phyloP scores from a whole-genome alignment of 2,888 invertebrate genomes.

The Drosophila helvetica region DNA sequence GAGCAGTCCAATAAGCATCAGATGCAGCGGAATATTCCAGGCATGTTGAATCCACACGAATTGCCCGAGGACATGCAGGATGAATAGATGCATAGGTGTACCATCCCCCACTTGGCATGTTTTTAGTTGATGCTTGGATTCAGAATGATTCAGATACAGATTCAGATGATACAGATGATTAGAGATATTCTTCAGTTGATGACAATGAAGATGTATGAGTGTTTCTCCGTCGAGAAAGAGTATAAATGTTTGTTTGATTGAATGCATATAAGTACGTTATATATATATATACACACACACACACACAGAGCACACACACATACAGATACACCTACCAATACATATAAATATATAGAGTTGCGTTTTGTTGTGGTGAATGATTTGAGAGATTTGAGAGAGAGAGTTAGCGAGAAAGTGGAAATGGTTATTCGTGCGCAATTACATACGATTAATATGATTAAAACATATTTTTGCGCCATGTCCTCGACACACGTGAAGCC shows the following conservation, averaged over 20 bases:
- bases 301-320: constrained; percentile 27
- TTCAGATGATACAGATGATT: constrained; percentile 7
- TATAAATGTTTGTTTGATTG: constrained; percentile 79
- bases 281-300: constrained; percentile 69
- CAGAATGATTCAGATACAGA: constrained; percentile 61
- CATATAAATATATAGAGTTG: constrained; percentile 46
- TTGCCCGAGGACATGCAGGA: constrained; percentile 98
- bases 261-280: constrained; percentile 78
- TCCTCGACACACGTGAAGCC: constrained; percentile 41
- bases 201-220: constrained; percentile 69
- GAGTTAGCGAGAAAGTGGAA: constrained; percentile 1
- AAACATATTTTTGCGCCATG: constrained; percentile 70
- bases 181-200: constrained; percentile 21
- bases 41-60: constrained; percentile 97
- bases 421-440: constrained; percentile 56
- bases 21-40: constrained; percentile 96
- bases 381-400: constrained; percentile 3
- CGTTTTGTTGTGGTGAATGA: constrained; percentile 55
- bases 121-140: constrained; percentile 66
- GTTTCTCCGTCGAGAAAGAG: constrained; percentile 69
- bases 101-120: constrained; percentile 18
- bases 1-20: constrained; percentile 97
- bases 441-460: constrained; percentile 75
- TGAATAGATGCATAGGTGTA: constrained; percentile 80
- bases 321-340: constrained; percentile 30